phyloP scores from a whole-genome alignment of 2,113 vertebrate genomes.

The Gymnorhina tibicen region DNA sequence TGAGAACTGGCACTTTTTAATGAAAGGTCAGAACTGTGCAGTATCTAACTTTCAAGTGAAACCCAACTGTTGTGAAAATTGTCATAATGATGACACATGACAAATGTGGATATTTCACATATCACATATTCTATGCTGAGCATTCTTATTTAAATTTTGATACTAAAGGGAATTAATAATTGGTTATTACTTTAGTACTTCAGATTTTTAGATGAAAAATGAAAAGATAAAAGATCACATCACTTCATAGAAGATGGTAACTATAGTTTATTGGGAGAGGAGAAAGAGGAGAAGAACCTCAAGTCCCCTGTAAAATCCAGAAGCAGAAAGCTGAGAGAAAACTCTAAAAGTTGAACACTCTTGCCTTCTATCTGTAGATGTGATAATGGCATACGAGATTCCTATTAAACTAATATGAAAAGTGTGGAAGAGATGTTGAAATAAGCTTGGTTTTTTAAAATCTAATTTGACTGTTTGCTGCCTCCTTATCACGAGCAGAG shows the following conservation, averaged over 20 bases:
- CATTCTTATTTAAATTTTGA: background rate
- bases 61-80: background rate
- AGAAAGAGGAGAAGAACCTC: too few relatives aligned
- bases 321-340: background rate
- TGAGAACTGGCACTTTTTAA: background rate
- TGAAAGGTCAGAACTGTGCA: background rate
- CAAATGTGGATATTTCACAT: background rate
- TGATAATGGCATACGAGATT: background rate
- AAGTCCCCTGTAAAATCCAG: background rate
- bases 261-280: background rate
- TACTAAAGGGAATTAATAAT: background rate
- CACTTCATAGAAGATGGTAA: background rate
- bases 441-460: background rate
- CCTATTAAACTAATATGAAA: background rate
- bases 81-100: background rate
- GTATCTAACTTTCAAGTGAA: background rate
- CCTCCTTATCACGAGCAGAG: background rate
- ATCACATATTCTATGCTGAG: accelerated
- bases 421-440: background rate
- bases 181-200: background rate
- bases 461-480: background rate
- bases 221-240: background rate
- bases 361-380: background rate
- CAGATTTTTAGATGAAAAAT: background rate
- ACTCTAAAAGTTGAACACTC: background rate